A percentile compares a stretch with the other conserved stretches of the same genome.
These are phyloP conservation scores for Myiozetetes cayanensis DNA, from an alignment of 2,113 vertebrate species.

Conservation along the genomic window DNA sequence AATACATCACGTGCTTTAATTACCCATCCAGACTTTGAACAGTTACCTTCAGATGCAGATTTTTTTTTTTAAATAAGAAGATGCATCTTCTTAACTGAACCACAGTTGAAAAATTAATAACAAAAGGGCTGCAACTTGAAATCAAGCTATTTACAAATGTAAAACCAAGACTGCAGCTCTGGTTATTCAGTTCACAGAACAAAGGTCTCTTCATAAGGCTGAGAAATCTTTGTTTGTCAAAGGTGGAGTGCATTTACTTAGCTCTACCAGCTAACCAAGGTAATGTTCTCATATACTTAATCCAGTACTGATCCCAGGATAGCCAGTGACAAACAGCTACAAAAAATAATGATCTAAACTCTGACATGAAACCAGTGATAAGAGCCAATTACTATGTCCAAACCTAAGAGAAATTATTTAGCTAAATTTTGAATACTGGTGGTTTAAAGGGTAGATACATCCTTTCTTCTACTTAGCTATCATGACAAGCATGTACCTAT, in stretches of 20 bases:
- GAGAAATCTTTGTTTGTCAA: constrained; percentile 34
- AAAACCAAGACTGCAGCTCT: background rate
- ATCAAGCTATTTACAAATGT: background rate
- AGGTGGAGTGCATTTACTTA: constrained; percentile 25
- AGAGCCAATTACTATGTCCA: background rate
- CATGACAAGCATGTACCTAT: background rate
- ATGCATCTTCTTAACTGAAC: background rate
- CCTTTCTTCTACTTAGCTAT: background rate
- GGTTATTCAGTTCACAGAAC: background rate
- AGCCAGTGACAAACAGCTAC: background rate
- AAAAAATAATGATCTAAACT: background rate
- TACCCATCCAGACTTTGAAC: background rate
- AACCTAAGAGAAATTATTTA: background rate
- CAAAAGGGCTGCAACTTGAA: background rate
- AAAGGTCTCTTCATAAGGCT: background rate
- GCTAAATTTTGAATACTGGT: background rate
- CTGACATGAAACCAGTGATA: background rate
- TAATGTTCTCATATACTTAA: background rate
- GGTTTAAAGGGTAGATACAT: background rate
- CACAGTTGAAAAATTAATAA: background rate
- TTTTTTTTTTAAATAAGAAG: background rate
- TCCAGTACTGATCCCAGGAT: background rate
- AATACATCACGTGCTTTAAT: background rate
- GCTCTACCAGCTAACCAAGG: background rate
- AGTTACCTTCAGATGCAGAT: background rate